Evolutionary conservation across 2,888 invertebrate species (phyloP).

Genomic region (Ametastegia equiseti): DNA sequence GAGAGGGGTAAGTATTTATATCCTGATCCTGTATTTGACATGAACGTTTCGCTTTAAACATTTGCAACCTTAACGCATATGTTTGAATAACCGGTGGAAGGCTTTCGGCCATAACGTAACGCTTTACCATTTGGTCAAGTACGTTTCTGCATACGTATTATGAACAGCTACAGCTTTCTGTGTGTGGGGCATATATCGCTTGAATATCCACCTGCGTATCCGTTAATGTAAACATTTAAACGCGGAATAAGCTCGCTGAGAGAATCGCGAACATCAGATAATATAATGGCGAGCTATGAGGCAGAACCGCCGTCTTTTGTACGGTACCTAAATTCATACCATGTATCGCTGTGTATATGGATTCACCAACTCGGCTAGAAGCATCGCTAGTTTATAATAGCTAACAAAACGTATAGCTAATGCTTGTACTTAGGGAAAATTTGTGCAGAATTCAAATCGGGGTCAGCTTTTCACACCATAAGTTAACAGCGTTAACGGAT

Average conservation of each 20-base stretch:
- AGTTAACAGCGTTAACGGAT: neutral
- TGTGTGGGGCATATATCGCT: neutral
- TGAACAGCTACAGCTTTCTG: neutral
- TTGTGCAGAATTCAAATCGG: neutral
- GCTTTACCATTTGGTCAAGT: neutral
- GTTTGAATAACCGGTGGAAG: neutral
- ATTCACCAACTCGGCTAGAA: neutral
- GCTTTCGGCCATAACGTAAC: neutral
- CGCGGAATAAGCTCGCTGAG: constrained; percentile 2
- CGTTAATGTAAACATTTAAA: constrained; percentile 16
- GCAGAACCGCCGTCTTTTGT: constrained; percentile 1
- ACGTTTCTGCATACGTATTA: constrained; percentile 16
- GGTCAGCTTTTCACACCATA: neutral
- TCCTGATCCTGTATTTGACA: constrained; percentile 17
- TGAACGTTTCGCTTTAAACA: neutral
- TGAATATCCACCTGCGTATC: neutral
- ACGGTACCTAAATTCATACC: neutral
- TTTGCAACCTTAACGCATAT: neutral
- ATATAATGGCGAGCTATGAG: constrained; percentile 23
- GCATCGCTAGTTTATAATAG: neutral
- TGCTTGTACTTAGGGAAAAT: neutral
- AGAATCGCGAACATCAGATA: constrained; percentile 20
- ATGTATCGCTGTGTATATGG: neutral
- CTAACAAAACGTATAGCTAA: constrained; percentile 20
- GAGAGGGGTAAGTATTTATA: neutral